Base-by-base conservation (phyloP, 2,797 vertebrate genomes). In the Sebastiscus tertius region DNA sequence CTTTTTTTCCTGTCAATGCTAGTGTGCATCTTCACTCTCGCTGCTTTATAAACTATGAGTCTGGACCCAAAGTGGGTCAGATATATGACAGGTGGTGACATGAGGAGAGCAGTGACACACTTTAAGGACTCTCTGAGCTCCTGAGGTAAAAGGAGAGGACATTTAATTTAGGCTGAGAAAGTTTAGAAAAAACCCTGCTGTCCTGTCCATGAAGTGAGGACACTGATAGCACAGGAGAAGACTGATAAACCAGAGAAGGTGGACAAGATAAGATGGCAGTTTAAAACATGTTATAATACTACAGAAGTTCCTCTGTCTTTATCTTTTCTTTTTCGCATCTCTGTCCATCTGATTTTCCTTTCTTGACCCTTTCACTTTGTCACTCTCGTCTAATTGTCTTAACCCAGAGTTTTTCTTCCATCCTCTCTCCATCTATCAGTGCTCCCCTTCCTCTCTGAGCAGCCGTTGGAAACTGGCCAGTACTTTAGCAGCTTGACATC, bases 391-490 rank as follows among this genome's bases (percentile, higher is more conserved):
- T 75, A 56, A 75, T 31, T 65, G 59, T 77, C 80, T 83, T 80
- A 22, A 33, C 29, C 58, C 34, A 14, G 24, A 68, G 58, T 68
- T 75, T 58, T 65, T 10, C 71, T 46, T 74, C 55, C 61, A 14
- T 36, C 4, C 62, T 22, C n/a, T 73, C 54, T 46, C 79, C 77
- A 80, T 84, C 87, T 85, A 82, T 77, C 55, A 22, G 7, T 24
- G 59, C 29, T 29, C 20, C 33, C 59, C 55, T 42, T 72, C 4
- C 60, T 58, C 60, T 60, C 58, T 70, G 60, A 77, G 8, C 31
- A 66, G 59, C 42, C 2, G 6, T 42, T 77, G 75, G 46, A 72
- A 58, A 14, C 3, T 2, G 26, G 34, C 75, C 78, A 79, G 68
- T 29, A 8, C 42, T 20, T 60, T 2, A 71, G 52, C 76, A 80